Evolutionary conservation across 2,797 vertebrate genomes (phyloP).

Genomic region (Tachyglossus aculeatus): DNA sequence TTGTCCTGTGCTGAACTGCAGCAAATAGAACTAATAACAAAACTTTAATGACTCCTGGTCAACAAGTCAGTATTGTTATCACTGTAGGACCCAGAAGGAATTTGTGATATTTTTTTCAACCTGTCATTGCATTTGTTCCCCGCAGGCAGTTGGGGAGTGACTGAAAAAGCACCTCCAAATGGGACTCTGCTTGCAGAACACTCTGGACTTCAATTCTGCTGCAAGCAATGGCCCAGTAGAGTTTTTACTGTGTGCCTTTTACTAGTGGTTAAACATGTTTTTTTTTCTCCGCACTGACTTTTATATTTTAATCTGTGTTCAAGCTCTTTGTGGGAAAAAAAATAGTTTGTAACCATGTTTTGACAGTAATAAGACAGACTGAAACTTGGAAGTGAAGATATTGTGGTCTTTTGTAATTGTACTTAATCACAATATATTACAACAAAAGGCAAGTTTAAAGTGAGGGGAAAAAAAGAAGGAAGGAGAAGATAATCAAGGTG

Average conservation of each 20-base stretch:
- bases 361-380: slow-evolving; percentile 63
- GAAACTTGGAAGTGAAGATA: slow-evolving; percentile 48
- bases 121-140: too few species aligned
- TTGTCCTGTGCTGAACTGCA: too few species aligned
- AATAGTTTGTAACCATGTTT: slow-evolving; percentile 61
- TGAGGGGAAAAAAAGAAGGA: slow-evolving; percentile 2
- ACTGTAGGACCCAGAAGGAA: too few species aligned
- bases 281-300: slow-evolving; percentile 10
- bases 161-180: too few species aligned
- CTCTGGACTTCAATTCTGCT: neutral
- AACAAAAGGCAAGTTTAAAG: slow-evolving; percentile 43
- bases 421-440: slow-evolving; percentile 57
- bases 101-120: too few species aligned
- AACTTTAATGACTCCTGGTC: too few species aligned
- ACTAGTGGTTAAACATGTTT: slow-evolving; percentile 6
- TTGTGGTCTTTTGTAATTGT: slow-evolving; percentile 57
- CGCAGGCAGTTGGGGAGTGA: too few species aligned
- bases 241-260: neutral
- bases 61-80: too few species aligned
- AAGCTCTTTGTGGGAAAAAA: slow-evolving; percentile 45
- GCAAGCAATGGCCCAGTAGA: neutral
- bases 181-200: neutral
- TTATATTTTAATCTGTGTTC: slow-evolving; percentile 48
- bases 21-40: too few species aligned
- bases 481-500: neutral